Conservation (phyloP, 2,113 vertebrate species). For the Chamaea fasciata region DNA sequence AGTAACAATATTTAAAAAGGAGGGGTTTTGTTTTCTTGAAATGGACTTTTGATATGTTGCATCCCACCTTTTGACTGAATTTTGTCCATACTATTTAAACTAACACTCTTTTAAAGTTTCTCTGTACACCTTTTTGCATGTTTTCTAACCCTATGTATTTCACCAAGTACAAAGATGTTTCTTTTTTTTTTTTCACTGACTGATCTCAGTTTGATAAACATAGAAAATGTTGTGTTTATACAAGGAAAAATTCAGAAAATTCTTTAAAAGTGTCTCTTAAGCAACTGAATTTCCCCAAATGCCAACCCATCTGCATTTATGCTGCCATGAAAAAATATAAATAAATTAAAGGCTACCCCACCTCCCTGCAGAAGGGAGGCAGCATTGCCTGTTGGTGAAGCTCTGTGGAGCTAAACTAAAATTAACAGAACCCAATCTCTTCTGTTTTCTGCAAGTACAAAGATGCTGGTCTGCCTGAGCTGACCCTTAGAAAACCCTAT, state of each 20-base stretch:
- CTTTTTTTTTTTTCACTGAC: slow-evolving; percentile 70
- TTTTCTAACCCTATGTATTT: slow-evolving; percentile 80
- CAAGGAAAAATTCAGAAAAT: slow-evolving; percentile 10
- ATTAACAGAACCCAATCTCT: neutral
- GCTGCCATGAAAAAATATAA: neutral
- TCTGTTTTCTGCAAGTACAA: neutral
- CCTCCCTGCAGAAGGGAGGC: neutral
- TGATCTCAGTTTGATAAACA: slow-evolving; percentile 60
- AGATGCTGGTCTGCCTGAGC: neutral
- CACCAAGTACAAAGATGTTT: slow-evolving; percentile 67
- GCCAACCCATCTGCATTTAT: neutral
- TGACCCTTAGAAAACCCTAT: neutral
- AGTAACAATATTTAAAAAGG: slow-evolving; percentile 74
- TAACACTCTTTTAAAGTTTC: slow-evolving; percentile 82
- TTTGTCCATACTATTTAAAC: slow-evolving; percentile 81
- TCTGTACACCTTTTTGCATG: slow-evolving; percentile 90
- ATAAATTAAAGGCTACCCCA: neutral
- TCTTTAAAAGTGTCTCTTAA: slow-evolving; percentile 77
- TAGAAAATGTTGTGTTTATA: slow-evolving; percentile 42
- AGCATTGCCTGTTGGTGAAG: neutral
- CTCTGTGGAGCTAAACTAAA: neutral
- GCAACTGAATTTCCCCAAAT: slow-evolving; percentile 42
- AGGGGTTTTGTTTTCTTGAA: slow-evolving; percentile 77
- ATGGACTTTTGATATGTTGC: slow-evolving; percentile 89
- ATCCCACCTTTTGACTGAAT: slow-evolving; percentile 86